These are phyloP conservation scores for Brotula barbata DNA, from an alignment of 2,797 vertebrate genomes.

Conservation along the genomic window DNA sequence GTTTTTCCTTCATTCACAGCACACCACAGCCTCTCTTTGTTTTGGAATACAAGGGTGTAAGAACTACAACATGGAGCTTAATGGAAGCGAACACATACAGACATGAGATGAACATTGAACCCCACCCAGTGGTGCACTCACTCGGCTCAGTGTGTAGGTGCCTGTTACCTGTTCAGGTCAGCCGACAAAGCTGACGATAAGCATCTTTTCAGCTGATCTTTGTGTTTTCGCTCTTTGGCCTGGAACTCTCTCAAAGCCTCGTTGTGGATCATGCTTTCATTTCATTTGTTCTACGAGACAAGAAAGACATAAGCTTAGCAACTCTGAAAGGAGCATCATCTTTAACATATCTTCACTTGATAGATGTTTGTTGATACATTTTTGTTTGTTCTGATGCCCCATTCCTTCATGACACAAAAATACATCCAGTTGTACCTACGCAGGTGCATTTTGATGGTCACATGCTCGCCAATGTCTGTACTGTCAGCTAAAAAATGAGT, in stretches of 20 bases:
- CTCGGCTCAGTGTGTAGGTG: neutral
- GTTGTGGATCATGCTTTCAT: constrained; percentile 61
- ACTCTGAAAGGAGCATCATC: neutral
- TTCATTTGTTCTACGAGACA: constrained; percentile 11
- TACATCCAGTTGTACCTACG: neutral
- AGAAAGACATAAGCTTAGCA: constrained; percentile 3
- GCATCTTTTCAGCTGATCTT: constrained; percentile 78
- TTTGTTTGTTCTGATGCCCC: neutral
- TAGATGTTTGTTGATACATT: neutral
- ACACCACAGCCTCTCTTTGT: no score
- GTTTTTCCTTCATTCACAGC: no score
- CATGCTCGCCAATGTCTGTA: neutral
- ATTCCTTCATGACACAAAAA: neutral
- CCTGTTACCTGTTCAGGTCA: constrained; percentile 73
- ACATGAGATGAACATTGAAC: neutral
- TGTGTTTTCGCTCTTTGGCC: constrained; percentile 70
- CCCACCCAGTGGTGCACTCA: neutral
- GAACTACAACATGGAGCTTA: no score
- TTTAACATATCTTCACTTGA: neutral
- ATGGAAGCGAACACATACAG: no score
- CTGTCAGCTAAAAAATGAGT: neutral
- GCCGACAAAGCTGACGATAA: constrained; percentile 80
- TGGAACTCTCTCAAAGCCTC: constrained; percentile 68
- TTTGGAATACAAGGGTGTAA: no score
- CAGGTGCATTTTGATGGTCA: neutral